A percentile compares a stretch with the other conserved stretches of the same genome.
These are phyloP conservation scores for Teleiodes luculella DNA, from an alignment of 2,888 invertebrate genomes.

Conservation along the genomic window DNA sequence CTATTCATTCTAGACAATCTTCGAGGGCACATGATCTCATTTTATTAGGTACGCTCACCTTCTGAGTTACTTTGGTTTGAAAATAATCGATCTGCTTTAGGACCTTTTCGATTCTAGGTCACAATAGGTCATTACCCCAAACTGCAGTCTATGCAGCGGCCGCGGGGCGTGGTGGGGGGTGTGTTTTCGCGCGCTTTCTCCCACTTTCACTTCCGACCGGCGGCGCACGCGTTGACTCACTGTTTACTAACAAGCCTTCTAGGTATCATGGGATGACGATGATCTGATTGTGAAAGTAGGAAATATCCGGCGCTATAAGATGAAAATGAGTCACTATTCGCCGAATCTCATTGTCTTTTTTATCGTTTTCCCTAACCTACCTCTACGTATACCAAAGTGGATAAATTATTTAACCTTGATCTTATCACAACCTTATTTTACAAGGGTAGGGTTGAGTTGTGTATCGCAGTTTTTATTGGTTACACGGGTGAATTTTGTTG, in stretches of 20 bases:
- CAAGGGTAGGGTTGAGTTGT: too few species aligned
- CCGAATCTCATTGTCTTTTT: too few species aligned
- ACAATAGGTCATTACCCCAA: neutral
- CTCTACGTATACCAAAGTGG: too few species aligned
- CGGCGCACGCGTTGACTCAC: slow-evolving; percentile 31
- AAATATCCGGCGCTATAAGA: neutral
- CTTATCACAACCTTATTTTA: too few species aligned
- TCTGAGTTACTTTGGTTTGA: too few species aligned
- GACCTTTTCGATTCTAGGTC: slow-evolving; percentile 1
- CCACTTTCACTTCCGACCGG: slow-evolving; percentile 57
- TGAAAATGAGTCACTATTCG: neutral
- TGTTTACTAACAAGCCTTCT: slow-evolving; percentile 9
- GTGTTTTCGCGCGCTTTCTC: slow-evolving; percentile 55
- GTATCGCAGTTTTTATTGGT: too few species aligned
- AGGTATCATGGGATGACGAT: slow-evolving; percentile 4
- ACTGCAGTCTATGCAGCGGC: neutral
- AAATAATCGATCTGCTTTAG: neutral
- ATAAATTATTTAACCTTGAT: too few species aligned
- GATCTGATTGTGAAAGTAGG: neutral
- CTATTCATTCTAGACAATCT: too few species aligned
- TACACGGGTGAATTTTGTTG: too few species aligned
- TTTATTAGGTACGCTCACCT: too few species aligned
- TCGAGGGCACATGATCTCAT: too few species aligned
- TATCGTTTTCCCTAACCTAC: too few species aligned
- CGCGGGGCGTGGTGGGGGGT: slow-evolving; percentile 10